Conservation (phyloP, 1,140 invertebrate genomes). For the Drosophila trapezifrons region DNA sequence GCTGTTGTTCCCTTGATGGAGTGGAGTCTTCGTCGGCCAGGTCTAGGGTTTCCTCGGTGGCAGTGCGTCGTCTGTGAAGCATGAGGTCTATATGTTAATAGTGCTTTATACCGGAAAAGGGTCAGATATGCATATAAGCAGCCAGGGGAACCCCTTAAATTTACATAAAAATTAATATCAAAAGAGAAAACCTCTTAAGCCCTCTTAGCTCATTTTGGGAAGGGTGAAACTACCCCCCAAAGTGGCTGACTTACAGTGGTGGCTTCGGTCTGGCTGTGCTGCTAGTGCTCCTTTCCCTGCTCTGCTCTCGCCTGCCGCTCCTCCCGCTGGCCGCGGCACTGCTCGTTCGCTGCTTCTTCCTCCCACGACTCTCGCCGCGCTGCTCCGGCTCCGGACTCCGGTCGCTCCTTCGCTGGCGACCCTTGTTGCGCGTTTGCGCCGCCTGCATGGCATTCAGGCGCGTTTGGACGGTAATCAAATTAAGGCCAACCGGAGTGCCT, state of each 20-base stretch:
- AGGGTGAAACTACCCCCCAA: too few species aligned
- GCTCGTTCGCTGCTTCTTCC: constrained; percentile 55
- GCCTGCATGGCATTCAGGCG: constrained; percentile 67
- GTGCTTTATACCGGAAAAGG: background rate
- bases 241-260: constrained; percentile 57
- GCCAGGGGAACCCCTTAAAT: background rate
- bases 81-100: background rate
- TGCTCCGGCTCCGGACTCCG: constrained; percentile 51
- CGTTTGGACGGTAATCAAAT: constrained; percentile 74
- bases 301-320: constrained; percentile 48
- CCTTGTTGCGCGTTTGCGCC: constrained; percentile 56
- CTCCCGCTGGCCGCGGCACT: constrained; percentile 44
- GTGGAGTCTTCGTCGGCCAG: constrained; percentile 70
- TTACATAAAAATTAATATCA: constrained; percentile 10
- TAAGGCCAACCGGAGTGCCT: constrained; percentile 82
- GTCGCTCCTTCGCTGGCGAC: constrained; percentile 37
- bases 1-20: constrained; percentile 43
- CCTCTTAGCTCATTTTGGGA: too few species aligned
- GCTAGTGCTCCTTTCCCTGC: constrained; percentile 70
- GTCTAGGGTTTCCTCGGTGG: constrained; percentile 77
- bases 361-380: constrained; percentile 34
- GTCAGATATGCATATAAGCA: background rate
- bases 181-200: background rate
- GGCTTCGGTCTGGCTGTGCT: constrained; percentile 60
- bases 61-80: constrained; percentile 64